Base-by-base conservation (phyloP, 2,113 vertebrate species). In the Sterrhoptilus dennistouni region DNA sequence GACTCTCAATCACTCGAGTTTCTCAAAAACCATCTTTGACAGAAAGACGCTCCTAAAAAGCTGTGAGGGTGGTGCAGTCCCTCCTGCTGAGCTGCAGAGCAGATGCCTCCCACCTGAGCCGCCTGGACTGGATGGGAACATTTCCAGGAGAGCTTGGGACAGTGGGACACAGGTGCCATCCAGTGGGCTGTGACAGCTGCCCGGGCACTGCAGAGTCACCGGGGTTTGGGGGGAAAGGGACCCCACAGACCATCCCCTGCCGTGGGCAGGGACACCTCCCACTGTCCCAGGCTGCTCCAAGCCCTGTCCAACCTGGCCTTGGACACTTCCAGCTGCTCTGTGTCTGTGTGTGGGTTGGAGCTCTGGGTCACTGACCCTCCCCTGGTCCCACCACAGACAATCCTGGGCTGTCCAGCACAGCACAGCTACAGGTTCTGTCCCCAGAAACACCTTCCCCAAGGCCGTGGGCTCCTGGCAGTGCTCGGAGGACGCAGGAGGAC, bases 131-230 rank as follows among this genome's bases (percentile, higher is more conserved):
- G 52, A 21, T 12, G 25, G 31, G 29, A 22, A 23, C 49, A 19
- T 22, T 27, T 36, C 47, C 50, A 9, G 40, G 44, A 65, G 60
- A 38, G 85, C 24, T 29, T 2, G 6, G 66, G 64, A 78, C 33
- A 3, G 60, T 35, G 85, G 72, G 53, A 40, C 44, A 68, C 78
- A 95, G 61, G 90, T 95, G 95, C 85, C 96, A 95, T 38, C 95
- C 92, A 53, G 94, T 13, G 96, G 94, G 24, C 38, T 80, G 76
- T 35, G 57, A 14, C 65, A 28, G 57, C 54, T 64, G 57, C 49
- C 64, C 3, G 7, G 47, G 28, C 49, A 29, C 29, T 50, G 2
- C 35, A 8, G 76, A 8, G 16, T 14, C 68, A 14, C 68, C 2
- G 74, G 6, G 12, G n/a, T n/a, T n/a, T 57, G 22, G 31, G 18